Conservation (phyloP, 2,113 vertebrate genomes). For the Megaptera novaeangliae region DNA sequence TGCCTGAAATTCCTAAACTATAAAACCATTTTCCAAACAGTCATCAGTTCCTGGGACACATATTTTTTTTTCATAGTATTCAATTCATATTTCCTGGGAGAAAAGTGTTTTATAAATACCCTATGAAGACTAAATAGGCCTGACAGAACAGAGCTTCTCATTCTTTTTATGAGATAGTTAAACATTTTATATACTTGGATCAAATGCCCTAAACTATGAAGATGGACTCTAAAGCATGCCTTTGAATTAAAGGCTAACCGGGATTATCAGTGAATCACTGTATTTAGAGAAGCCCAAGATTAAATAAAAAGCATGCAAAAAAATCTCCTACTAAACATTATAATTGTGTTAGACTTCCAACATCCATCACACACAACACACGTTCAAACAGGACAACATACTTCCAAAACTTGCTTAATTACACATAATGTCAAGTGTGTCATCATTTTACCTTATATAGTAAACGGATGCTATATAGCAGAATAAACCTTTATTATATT, state of each 20-base stretch:
- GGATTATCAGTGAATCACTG: not conserved
- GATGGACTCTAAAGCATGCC: not conserved
- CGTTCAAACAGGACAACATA: not conserved
- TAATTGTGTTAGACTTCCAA: not conserved
- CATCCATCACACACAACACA: not conserved
- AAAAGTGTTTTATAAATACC: not conserved
- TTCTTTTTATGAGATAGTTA: not conserved
- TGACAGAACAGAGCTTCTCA: not conserved
- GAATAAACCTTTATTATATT: not conserved
- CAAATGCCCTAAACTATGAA: not conserved
- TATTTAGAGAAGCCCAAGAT: not conserved
- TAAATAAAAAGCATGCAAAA: not conserved
- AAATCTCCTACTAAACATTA: not conserved
- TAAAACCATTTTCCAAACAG: not conserved
- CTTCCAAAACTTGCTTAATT: not conserved
- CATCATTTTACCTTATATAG: not conserved
- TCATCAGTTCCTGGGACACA: not conserved
- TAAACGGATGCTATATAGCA: not conserved
- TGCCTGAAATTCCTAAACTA: not conserved
- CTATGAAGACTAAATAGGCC: not conserved
- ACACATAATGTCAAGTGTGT: not conserved
- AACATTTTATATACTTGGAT: not conserved
- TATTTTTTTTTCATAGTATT: not conserved
- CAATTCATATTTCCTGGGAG: not conserved
- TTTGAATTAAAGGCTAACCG: not conserved